Conservation (phyloP, 2,888 invertebrate genomes). For the Coenonympha glycerion region DNA sequence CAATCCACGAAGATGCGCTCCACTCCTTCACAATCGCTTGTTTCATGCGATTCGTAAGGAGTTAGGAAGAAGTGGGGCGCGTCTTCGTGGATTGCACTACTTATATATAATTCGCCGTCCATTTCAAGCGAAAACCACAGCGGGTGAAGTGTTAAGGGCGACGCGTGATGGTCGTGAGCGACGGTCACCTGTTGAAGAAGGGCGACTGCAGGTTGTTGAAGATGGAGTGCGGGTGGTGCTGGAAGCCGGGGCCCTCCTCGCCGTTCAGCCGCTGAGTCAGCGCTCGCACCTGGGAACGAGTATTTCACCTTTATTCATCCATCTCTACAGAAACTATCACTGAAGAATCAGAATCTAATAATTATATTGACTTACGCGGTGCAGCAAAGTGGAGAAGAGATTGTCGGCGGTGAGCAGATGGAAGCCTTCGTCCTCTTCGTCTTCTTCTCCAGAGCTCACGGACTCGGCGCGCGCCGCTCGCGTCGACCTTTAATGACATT, state of each 20-base stretch:
- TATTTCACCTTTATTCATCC: neutral
- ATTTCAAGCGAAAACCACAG: neutral
- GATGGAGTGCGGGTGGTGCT: conserved; percentile 63
- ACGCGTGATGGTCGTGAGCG: neutral
- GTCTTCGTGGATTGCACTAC: no score
- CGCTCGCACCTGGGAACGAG: conserved; percentile 80
- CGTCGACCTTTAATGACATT: conserved; percentile 68
- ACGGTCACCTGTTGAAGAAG: conserved; percentile 68
- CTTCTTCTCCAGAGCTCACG: conserved; percentile 90
- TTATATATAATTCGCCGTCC: neutral
- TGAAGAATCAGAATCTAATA: neutral
- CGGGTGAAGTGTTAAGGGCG: neutral
- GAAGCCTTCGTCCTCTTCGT: conserved; percentile 92
- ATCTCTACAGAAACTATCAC: neutral
- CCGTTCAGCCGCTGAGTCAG: conserved; percentile 89
- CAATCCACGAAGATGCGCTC: no score
- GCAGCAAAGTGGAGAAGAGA: conserved; percentile 89
- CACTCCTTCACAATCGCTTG: no score
- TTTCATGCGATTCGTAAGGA: no score
- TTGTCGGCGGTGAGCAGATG: conserved; percentile 94
- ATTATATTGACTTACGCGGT: conserved; percentile 77
- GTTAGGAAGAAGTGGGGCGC: no score
- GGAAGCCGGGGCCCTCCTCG: conserved; percentile 81
- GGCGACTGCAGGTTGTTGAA: conserved; percentile 72
- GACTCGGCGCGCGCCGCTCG: conserved; percentile 86